phyloP scores from a whole-genome alignment of 92 coral and sea anemone genomes.

The Bergia sp. region DNA sequence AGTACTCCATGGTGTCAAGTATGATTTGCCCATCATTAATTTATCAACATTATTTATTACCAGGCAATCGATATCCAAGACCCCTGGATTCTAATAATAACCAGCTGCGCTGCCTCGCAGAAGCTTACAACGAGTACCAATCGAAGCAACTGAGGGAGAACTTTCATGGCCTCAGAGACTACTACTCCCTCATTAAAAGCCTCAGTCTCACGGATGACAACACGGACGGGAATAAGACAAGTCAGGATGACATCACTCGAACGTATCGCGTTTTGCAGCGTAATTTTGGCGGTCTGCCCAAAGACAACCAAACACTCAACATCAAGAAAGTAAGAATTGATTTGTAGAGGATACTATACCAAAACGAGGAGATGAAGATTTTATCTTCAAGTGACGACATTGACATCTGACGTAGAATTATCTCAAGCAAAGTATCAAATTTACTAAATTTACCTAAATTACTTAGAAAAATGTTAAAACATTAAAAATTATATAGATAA shows the following conservation, averaged over 20 bases:
- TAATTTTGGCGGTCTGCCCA: slow-evolving; percentile 53
- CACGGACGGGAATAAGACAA: slow-evolving; percentile 26
- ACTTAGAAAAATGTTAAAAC: too few relatives aligned
- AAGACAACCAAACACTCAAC: slow-evolving; percentile 17
- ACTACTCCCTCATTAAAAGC: slow-evolving; percentile 54
- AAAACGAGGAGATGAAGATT: not conserved
- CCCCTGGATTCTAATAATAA: slow-evolving; percentile 3
- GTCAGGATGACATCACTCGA: slow-evolving; percentile 27
- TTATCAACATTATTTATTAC: not conserved
- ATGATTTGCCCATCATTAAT: not conserved
- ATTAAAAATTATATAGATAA: too few relatives aligned
- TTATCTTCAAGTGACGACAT: not conserved
- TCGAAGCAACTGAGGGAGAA: slow-evolving; percentile 35
- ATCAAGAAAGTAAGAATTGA: slow-evolving; percentile 28
- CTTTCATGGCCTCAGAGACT: slow-evolving; percentile 55
- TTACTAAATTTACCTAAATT: too few relatives aligned
- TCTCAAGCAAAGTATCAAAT: not conserved
- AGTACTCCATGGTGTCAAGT: too few relatives aligned
- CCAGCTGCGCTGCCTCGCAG: slow-evolving; percentile 49
- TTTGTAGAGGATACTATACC: not conserved
- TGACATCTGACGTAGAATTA: too few relatives aligned
- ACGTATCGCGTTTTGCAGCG: slow-evolving; percentile 51
- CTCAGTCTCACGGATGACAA: slow-evolving; percentile 44
- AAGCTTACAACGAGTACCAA: slow-evolving; percentile 54
- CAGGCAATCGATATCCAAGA: slow-evolving; percentile 17